Base-by-base conservation (phyloP, 1,140 invertebrate genomes). In the Araneus ventricosus region DNA sequence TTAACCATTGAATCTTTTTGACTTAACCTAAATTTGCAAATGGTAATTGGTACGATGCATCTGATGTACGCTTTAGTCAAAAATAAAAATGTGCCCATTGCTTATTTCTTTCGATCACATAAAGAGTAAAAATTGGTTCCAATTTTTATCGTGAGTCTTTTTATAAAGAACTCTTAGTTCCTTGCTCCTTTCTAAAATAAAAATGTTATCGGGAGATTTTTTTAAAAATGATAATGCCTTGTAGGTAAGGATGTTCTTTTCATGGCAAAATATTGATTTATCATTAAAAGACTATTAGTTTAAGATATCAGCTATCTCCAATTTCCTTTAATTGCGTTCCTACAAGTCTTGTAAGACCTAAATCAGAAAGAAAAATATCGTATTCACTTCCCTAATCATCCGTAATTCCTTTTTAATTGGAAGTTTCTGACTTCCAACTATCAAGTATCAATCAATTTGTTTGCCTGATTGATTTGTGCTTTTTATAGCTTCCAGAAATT, bases 251-350 rank as follows among this genome's bases (percentile, higher is more conserved):
- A 27, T 27, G 0, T 52, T 57, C 52, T 52, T 52, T 84, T 8
- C 27, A 52, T 20, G 27, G 20, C 4, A n/a, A n/a, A 30, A n/a
- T 84, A 84, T 84, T 84, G 82, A 84, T 84, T 84, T 84, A 52
- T 84, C 82, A 84, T 84, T 84, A 84, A 84, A 84, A 84, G 39
- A 52, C 80, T 57, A 52, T 84, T 84, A 84, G 82, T 84, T 27
- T 57, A 14, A 75, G 70, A 75, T 75, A 45, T 45, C 82, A 84
- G 45, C 52, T 84, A 84, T 84, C 82, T 84, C 30, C 30, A 84
- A 6, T 84, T 84, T 84, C 45, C 41, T 84, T 30, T 57, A 84
- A 84, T 57, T 84, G 39, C 20, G 17, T 22, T 84, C 22, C 14
- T 57, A 30, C n/a, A 52, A 52, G n/a, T 24, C 52, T 8, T 52